A percentile compares a stretch with the other conserved stretches of the same genome.
Conservation (phyloP, 2,113 vertebrate species). For the Gambusia holbrooki region DNA sequence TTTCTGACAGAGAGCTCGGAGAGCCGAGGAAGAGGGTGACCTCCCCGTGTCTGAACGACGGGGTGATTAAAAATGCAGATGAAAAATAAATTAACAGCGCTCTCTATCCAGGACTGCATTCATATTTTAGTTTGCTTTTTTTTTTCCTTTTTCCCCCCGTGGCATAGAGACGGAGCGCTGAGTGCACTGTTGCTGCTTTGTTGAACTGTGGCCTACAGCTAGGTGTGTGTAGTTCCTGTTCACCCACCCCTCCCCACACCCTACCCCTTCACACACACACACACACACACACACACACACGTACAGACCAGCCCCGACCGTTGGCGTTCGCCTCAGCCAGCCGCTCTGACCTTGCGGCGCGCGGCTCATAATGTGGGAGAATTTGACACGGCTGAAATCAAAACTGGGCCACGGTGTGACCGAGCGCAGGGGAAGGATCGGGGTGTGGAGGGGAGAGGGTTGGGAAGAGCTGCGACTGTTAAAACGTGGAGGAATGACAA, state of each 20-base stretch:
- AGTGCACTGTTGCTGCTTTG: constrained; percentile 26
- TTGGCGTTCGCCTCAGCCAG: constrained; percentile 29
- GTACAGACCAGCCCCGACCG: constrained; percentile 32
- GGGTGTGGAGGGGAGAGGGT: not conserved
- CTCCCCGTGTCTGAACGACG: constrained; percentile 1
- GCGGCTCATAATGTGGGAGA: constrained; percentile 31
- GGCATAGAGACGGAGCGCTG: constrained; percentile 9
- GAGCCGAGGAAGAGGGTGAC: not conserved
- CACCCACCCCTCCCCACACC: constrained; percentile 25
- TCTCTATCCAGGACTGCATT: constrained; percentile 12
- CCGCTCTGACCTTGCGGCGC: constrained; percentile 42
- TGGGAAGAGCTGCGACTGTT: constrained; percentile 7
- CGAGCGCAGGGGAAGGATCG: constrained; percentile 3
- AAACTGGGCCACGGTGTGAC: constrained; percentile 28
- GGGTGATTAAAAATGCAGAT: constrained; percentile 27
- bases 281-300: too few species aligned
- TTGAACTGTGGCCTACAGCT: constrained; percentile 45
- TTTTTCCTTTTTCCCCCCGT: too few species aligned
- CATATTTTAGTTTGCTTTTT: constrained; percentile 23
- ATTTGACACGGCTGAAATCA: constrained; percentile 35
- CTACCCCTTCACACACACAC: too few species aligned
- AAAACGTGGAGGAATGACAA: constrained; percentile 1
- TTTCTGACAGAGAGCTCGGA: too few species aligned
- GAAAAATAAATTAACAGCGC: not conserved
- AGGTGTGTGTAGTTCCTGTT: constrained; percentile 46